Conservation (phyloP, 2,113 vertebrate species). For the Rhinoptilus africanus region DNA sequence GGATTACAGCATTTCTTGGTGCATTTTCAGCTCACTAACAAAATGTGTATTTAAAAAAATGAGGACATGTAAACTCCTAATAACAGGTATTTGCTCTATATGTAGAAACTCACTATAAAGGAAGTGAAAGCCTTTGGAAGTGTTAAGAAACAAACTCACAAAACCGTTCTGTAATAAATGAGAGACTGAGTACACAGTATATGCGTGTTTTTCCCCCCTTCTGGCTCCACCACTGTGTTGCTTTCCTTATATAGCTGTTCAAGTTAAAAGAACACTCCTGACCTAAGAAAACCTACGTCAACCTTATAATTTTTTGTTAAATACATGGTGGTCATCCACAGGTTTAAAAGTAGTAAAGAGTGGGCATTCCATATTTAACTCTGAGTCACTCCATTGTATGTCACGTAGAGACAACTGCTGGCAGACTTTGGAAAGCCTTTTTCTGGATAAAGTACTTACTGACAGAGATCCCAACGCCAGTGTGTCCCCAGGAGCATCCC, state of each 20-base stretch:
- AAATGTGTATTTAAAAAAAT: background rate
- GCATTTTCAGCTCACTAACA: background rate
- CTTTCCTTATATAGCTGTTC: conserved; percentile 67
- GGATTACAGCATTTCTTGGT: background rate
- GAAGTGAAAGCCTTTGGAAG: background rate
- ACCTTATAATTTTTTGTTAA: conserved; percentile 74
- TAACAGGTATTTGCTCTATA: background rate
- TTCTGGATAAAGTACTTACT: background rate
- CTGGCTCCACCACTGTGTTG: background rate
- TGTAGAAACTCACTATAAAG: background rate
- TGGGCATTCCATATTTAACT: conserved; percentile 55
- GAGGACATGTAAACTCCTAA: background rate
- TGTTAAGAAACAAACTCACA: background rate
- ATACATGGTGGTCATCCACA: conserved; percentile 53
- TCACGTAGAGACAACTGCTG: background rate
- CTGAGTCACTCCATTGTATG: conserved; percentile 43
- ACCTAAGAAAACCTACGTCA: conserved; percentile 54
- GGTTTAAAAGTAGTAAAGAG: conserved; percentile 73
- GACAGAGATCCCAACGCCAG: background rate
- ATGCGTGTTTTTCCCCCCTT: background rate
- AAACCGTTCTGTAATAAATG: background rate
- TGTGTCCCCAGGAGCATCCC: background rate
- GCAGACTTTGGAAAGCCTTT: background rate
- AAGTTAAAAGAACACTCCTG: conserved; percentile 25
- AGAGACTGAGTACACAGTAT: background rate